These are phyloP conservation scores for Teleogryllus oceanicus DNA, from an alignment of 2,888 invertebrate species.

Conservation along the genomic window DNA sequence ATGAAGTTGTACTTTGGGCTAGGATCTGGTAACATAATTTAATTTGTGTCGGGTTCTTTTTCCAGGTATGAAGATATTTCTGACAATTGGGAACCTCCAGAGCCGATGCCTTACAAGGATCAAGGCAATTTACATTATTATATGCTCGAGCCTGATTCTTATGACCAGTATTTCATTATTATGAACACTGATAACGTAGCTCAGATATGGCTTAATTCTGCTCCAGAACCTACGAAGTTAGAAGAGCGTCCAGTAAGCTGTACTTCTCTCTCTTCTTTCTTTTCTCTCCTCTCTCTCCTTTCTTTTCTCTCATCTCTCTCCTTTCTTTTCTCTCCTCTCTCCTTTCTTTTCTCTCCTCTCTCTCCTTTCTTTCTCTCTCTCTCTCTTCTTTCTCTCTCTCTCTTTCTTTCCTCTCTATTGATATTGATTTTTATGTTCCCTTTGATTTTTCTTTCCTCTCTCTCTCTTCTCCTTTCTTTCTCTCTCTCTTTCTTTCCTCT, in stretches of 20 bases:
- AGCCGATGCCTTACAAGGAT: conserved; percentile 83
- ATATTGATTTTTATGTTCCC: no score
- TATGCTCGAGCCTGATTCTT: conserved; percentile 89
- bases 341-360: no score
- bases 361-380: no score
- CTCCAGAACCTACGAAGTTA: conserved; percentile 77
- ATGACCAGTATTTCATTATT: conserved; percentile 91
- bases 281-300: no score
- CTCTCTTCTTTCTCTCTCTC: no score
- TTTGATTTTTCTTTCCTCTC: no score
- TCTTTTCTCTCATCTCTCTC: no score
- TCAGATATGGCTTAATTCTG: conserved; percentile 83
- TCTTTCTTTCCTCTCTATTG: no score
- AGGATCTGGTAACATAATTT: no score
- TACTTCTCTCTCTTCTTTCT: conserved; percentile 30
- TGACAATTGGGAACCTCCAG: conserved; percentile 89
- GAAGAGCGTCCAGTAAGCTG: conserved; percentile 72
- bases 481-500: conserved; percentile 30
- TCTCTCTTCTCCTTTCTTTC: conserved; percentile 29
- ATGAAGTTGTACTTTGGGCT: no score
- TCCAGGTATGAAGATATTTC: conserved; percentile 78
- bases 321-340: no score
- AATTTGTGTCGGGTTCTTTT: background rate
- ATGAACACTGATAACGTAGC: conserved; percentile 77
- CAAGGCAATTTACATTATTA: conserved; percentile 91